These are phyloP conservation scores for Lethenteron reissneri DNA, from an alignment of 2,113 vertebrate genomes.

Conservation along the genomic window DNA sequence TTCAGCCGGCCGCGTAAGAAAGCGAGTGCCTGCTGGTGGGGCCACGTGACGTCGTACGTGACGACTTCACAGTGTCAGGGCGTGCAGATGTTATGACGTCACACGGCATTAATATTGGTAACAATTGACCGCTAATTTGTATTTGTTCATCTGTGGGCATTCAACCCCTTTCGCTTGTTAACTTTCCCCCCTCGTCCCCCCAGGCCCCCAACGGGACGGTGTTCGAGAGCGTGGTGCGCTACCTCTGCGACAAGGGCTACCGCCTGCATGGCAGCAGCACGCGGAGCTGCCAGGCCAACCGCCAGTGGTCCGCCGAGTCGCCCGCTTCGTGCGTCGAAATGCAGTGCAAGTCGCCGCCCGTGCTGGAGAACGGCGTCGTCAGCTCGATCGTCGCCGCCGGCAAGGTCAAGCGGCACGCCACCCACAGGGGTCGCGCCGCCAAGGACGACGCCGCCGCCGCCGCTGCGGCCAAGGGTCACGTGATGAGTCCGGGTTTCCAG, in stretches of 20 bases:
- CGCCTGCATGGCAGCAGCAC: slow-evolving; percentile 34
- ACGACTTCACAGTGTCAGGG: too few species aligned
- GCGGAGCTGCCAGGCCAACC: slow-evolving; percentile 62
- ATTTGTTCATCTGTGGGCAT: too few species aligned
- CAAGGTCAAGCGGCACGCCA: too few species aligned
- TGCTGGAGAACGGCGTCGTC: slow-evolving; percentile 36
- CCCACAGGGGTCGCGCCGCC: too few species aligned
- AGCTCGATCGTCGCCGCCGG: background rate
- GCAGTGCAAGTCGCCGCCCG: slow-evolving; percentile 51
- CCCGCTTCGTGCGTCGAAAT: slow-evolving; percentile 44
- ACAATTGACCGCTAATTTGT: too few species aligned
- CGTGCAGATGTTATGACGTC: too few species aligned
- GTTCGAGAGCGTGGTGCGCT: slow-evolving; percentile 48
- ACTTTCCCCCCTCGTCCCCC: slow-evolving; percentile 13
- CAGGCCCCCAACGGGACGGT: slow-evolving; percentile 34
- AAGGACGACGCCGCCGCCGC: too few species aligned
- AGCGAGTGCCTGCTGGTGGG: too few species aligned
- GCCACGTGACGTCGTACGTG: too few species aligned
- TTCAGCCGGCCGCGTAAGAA: too few species aligned
- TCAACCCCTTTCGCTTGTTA: too few species aligned
- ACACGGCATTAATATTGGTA: too few species aligned
- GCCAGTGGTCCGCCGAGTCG: slow-evolving; percentile 56
- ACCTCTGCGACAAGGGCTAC: slow-evolving; percentile 51
- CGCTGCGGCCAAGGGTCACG: slow-evolving; percentile 27
- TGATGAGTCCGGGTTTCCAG: slow-evolving; percentile 53